A percentile compares a stretch with the other conserved stretches of the same genome.
phyloP scores from a whole-genome alignment of 2,113 vertebrate genomes.

The Rhipidura dahli region DNA sequence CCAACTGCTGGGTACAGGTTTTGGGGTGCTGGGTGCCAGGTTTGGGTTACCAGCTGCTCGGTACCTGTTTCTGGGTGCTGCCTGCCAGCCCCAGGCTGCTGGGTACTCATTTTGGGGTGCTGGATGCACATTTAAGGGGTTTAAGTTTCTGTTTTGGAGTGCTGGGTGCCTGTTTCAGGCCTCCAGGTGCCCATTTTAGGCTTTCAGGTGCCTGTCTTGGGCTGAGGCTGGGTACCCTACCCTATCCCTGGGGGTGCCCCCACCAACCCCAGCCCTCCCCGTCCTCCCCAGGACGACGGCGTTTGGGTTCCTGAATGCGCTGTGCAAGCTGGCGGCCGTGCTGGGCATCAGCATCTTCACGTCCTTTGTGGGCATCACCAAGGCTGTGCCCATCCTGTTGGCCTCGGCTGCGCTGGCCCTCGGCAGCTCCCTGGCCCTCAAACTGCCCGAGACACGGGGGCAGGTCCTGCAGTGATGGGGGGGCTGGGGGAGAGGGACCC shows the following conservation, averaged over 20 bases:
- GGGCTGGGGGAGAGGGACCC: not conserved
- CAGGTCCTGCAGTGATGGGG: constrained; percentile 90
- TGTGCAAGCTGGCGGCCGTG: constrained; percentile 91
- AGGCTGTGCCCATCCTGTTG: constrained; percentile 92
- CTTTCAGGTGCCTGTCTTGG: not conserved
- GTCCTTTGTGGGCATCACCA: constrained; percentile 93
- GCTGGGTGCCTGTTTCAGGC: accelerated
- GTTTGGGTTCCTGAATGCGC: constrained; percentile 93
- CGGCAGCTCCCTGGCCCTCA: constrained; percentile 91
- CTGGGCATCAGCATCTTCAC: constrained; percentile 97
- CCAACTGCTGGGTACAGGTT: not conserved
- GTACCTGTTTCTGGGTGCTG: not conserved
- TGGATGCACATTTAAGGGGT: not conserved
- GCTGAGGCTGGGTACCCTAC: not conserved
- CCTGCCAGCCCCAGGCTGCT: not conserved
- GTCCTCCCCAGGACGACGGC: constrained; percentile 82
- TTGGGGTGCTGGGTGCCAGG: not conserved
- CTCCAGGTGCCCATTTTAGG: not conserved
- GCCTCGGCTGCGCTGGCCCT: constrained; percentile 88
- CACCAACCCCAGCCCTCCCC: not conserved
- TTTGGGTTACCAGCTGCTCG: not conserved
- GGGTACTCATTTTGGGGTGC: not conserved
- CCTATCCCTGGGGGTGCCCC: not conserved
- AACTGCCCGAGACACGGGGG: constrained; percentile 91
- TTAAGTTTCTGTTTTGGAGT: no score